Percentiles rank a stretch among this genome's conserved stretches.
These are phyloP conservation scores for Pseudochaenichthys georgianus DNA, from an alignment of 2,797 vertebrate genomes.

Conservation along the genomic window DNA sequence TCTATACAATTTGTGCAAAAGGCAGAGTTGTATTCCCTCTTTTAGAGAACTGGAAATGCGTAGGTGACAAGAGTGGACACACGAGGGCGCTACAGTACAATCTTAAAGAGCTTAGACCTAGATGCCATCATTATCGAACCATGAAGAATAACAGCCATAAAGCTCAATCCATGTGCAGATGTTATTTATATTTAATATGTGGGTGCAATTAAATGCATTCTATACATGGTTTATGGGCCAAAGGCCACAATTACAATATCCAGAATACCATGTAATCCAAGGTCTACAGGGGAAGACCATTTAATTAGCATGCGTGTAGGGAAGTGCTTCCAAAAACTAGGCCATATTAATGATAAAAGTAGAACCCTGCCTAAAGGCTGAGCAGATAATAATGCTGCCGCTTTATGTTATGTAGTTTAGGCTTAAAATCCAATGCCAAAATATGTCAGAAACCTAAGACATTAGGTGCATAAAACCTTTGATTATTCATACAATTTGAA, in stretches of 20 bases:
- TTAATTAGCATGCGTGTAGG: constrained; percentile 51
- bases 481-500: not conserved
- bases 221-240: constrained; percentile 65
- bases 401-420: not conserved
- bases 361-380: constrained; percentile 26
- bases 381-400: constrained; percentile 21
- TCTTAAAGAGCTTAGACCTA: not conserved
- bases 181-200: constrained; percentile 35
- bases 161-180: constrained; percentile 7
- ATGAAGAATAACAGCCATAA: not conserved
- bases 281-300: constrained; percentile 40
- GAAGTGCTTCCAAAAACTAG: constrained; percentile 62
- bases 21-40: not conserved
- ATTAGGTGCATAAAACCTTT: not conserved
- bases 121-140: not conserved
- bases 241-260: constrained; percentile 59
- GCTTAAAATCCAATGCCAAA: not conserved
- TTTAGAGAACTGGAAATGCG: not conserved
- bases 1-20: not conserved
- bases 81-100: constrained; percentile 65
- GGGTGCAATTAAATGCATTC: constrained; percentile 46
- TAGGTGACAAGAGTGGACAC: constrained; percentile 48
- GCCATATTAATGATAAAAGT: constrained; percentile 52
- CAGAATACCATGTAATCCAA: constrained; percentile 34
- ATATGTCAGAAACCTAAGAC: not conserved